Base-by-base conservation (phyloP, 2,888 invertebrate species). In the Leptothorax acervorum region DNA sequence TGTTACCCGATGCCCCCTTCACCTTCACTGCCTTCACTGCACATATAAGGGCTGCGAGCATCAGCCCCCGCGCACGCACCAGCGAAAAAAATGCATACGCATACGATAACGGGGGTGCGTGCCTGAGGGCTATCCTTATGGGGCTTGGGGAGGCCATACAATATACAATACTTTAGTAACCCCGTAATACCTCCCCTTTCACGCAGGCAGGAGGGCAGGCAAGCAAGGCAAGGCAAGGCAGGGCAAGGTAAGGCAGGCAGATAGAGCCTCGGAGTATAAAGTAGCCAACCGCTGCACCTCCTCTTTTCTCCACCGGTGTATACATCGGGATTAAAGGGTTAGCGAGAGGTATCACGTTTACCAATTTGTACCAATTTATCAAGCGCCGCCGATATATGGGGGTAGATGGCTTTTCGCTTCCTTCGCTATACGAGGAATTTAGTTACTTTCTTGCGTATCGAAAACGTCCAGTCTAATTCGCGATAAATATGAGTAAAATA, bases 1-100 rank as follows among this genome's bases (percentile, higher is more conserved):
- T 93, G 93, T 71, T 94, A 94, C 94, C 93, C 93, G 92, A 94
- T 94, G 94, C 94, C 94, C 94, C 94, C 93, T 94, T 94, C 94
- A 94, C 94, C 94, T 94, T 94, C 93, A 92, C 92, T 93, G 93
- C 93, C 94, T 94, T 94, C 93, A 92, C 92, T 93, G 93, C 93
- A 93, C 91, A 90, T 89, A 73, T 81, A 81, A 39, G 79, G 79
- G 79, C 79, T 81, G 74, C 74, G 70, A 90, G 82, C 89, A 90
- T 90, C 48, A 48, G 31, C 48, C 85, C 86, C 89, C 91, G 87
- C 91, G 89, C 92, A 92, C 92, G 91, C 91, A 92, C 91, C 87
- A 90, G 90, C 91, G 90, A 92, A 93, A 93, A 92, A 93, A 91
- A 91, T 93, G 93, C 93, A 93, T 93, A 94, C 93, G 93, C 94